These are phyloP conservation scores for Drosophila pachea DNA, from an alignment of 1,140 invertebrate species.

Conservation along the genomic window DNA sequence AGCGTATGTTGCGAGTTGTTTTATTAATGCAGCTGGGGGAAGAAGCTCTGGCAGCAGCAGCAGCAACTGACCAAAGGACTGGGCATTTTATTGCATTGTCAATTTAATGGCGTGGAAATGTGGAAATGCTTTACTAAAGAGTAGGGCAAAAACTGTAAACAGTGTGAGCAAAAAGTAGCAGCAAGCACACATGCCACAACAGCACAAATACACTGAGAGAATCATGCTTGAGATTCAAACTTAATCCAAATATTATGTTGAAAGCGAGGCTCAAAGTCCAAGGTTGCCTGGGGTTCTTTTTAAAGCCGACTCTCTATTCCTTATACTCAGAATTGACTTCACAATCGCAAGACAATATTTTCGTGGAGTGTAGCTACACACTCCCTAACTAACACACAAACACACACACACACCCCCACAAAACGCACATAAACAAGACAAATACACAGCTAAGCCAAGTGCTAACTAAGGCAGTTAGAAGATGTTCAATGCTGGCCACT, in stretches of 20 bases:
- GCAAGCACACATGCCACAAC: conserved; percentile 5
- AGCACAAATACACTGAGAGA: conserved; percentile 23
- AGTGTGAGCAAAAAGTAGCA: conserved; percentile 42
- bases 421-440: conserved; percentile 44
- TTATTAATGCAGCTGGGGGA: conserved; percentile 45
- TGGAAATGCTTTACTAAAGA: conserved; percentile 68
- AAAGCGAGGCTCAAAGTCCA: no score
- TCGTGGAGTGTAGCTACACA: conserved; percentile 1
- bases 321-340: background rate
- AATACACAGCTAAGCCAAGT: conserved; percentile 50
- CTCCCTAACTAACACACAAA: conserved; percentile 17
- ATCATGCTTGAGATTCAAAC: background rate
- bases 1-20: conserved; percentile 20
- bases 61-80: conserved; percentile 49
- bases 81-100: conserved; percentile 75
- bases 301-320: no score
- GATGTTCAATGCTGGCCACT: conserved; percentile 52
- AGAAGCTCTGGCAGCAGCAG: conserved; percentile 31
- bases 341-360: background rate
- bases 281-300: no score
- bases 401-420: conserved; percentile 8
- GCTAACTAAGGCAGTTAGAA: conserved; percentile 63
- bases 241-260: no score
- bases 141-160: conserved; percentile 13
- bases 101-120: conserved; percentile 77